Evolutionary conservation across 2,888 invertebrate genomes (phyloP).

Genomic region (Trisateles emortualis): DNA sequence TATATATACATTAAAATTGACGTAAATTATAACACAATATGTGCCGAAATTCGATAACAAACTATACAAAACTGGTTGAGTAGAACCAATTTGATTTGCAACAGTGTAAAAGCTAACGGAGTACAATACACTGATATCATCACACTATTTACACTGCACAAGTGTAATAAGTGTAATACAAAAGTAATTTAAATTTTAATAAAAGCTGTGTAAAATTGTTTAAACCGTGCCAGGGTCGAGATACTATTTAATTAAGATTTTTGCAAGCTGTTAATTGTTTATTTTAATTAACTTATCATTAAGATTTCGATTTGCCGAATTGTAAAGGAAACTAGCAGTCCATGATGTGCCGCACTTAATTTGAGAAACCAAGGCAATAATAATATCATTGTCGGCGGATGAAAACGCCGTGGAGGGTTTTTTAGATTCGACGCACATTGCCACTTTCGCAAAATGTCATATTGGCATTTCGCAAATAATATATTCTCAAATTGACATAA

Average conservation of each 20-base stretch:
- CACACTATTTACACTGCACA: constrained; percentile 4
- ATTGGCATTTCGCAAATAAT: too few species aligned
- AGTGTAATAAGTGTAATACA: too few species aligned
- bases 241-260: not conserved
- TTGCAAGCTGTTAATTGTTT: not conserved
- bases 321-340: too few species aligned
- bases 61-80: not conserved
- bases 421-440: too few species aligned
- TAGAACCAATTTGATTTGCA: constrained; percentile 6
- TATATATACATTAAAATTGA: constrained; percentile 8
- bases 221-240: not conserved
- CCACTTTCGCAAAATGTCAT: too few species aligned
- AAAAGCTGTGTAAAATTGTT: not conserved
- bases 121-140: constrained; percentile 12
- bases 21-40: constrained; percentile 7
- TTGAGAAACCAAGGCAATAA: too few species aligned
- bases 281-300: not conserved
- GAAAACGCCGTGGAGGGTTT: too few species aligned
- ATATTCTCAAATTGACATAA: too few species aligned
- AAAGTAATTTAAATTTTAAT: not conserved
- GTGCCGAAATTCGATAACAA: constrained; percentile 6
- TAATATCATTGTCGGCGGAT: too few species aligned
- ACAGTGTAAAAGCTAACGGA: constrained; percentile 2
- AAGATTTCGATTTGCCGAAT: too few species aligned
- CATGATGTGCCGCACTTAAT: too few species aligned